Evolutionary conservation across 2,113 vertebrate species (phyloP).

Genomic region (Stegostoma tigrinum): DNA sequence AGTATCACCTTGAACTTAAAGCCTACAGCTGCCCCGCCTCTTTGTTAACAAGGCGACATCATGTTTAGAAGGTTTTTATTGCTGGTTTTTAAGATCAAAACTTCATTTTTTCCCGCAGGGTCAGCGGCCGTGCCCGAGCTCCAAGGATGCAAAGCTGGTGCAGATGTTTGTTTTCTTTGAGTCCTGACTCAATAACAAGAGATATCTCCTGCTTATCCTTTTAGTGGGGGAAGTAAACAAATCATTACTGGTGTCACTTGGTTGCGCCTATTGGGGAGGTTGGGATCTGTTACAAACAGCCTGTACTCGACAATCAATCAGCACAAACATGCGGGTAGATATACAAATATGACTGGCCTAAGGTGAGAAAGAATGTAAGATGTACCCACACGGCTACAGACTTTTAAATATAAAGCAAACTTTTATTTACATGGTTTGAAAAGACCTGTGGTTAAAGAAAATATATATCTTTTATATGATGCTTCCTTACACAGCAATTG

Average conservation of each 20-base stretch:
- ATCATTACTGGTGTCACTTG: slow-evolving; percentile 18
- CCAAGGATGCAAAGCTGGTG: background rate
- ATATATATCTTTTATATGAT: slow-evolving; percentile 36
- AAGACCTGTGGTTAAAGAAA: slow-evolving; percentile 36
- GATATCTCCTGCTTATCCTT: slow-evolving; percentile 27
- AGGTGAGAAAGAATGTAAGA: background rate
- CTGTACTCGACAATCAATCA: background rate
- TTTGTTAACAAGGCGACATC: background rate
- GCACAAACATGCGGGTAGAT: background rate
- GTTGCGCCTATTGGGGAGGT: background rate
- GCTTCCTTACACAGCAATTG: slow-evolving; percentile 42
- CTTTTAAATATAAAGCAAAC: slow-evolving; percentile 32
- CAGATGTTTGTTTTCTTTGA: slow-evolving; percentile 24
- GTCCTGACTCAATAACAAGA: background rate
- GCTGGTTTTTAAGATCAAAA: background rate
- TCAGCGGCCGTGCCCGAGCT: background rate
- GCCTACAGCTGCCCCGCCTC: background rate
- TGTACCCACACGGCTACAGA: background rate
- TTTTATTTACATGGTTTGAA: slow-evolving; percentile 32
- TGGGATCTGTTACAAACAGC: background rate
- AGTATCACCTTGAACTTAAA: background rate
- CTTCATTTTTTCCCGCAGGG: no score
- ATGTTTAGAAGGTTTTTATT: background rate
- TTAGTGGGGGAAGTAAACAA: slow-evolving; percentile 32
- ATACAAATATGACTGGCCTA: background rate